These are phyloP conservation scores for Drosophila mayaguana DNA, from an alignment of 2,888 invertebrate species.

Conservation along the genomic window DNA sequence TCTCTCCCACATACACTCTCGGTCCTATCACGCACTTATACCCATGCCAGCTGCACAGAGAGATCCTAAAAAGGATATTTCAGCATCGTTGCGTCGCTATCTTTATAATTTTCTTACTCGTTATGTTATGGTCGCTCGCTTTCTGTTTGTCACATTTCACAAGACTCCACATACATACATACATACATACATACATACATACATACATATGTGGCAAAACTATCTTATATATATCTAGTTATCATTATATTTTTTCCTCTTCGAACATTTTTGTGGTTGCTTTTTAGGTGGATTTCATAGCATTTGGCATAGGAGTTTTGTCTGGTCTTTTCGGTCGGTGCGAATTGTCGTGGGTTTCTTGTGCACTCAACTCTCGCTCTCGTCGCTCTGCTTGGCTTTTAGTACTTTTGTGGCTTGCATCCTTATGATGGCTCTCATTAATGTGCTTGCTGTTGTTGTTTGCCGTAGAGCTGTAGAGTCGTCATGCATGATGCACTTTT, in stretches of 20 bases:
- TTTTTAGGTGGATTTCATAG: conserved; percentile 22
- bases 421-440: conserved; percentile 12
- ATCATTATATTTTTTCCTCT: conserved; percentile 1
- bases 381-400: conserved; percentile 15
- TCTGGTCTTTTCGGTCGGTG: neutral
- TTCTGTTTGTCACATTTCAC: conserved; percentile 20
- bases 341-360: conserved; percentile 12
- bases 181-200: neutral
- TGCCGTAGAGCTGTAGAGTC: conserved; percentile 17
- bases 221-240: conserved; percentile 1
- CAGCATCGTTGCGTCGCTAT: conserved; percentile 4
- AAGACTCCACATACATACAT: neutral
- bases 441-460: conserved; percentile 15
- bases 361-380: neutral
- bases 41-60: neutral
- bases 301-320: conserved; percentile 5
- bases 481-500: conserved; percentile 42
- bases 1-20: neutral
- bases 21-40: neutral
- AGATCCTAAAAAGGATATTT: conserved; percentile 4
- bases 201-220: neutral
- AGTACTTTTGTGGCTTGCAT: conserved; percentile 20
- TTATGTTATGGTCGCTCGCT: conserved; percentile 16
- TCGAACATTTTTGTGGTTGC: conserved; percentile 9
- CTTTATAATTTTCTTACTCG: conserved; percentile 11